A percentile compares a stretch with the other conserved stretches of the same genome.
Evolutionary conservation across 1,140 invertebrate species (phyloP).

Genomic region (Ruditapes philippinarum): DNA sequence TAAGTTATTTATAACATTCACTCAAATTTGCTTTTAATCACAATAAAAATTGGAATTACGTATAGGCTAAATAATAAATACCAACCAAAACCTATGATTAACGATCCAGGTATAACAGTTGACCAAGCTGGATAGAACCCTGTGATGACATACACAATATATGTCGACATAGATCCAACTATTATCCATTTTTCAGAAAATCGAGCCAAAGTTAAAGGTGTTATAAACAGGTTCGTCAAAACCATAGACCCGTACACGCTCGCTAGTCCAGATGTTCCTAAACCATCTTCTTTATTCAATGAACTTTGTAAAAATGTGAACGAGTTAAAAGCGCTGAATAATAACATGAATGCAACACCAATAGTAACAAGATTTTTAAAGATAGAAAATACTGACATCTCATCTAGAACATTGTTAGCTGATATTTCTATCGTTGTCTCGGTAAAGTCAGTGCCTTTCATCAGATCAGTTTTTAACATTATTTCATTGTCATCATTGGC

Average conservation of each 20-base stretch:
- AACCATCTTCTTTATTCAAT: neutral
- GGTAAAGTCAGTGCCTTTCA: neutral
- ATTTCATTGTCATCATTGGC: neutral
- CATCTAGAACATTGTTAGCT: neutral
- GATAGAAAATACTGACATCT: neutral
- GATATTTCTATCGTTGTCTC: neutral
- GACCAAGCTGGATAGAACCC: neutral
- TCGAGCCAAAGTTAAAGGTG: neutral
- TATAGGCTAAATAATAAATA: no score
- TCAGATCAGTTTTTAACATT: neutral
- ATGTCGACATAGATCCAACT: neutral
- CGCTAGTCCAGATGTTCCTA: neutral
- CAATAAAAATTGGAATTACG: no score
- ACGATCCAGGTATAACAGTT: neutral
- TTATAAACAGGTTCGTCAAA: neutral
- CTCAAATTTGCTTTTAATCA: no score
- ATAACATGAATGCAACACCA: neutral
- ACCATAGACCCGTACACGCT: neutral
- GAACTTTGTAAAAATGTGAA: neutral
- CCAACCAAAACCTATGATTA: neutral
- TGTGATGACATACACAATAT: neutral
- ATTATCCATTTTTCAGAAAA: conserved; percentile 8
- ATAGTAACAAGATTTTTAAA: neutral
- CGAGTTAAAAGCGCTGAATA: neutral
- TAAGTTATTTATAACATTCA: no score